phyloP scores from a whole-genome alignment of 1,140 invertebrate species.

The Parapsyche elsis region DNA sequence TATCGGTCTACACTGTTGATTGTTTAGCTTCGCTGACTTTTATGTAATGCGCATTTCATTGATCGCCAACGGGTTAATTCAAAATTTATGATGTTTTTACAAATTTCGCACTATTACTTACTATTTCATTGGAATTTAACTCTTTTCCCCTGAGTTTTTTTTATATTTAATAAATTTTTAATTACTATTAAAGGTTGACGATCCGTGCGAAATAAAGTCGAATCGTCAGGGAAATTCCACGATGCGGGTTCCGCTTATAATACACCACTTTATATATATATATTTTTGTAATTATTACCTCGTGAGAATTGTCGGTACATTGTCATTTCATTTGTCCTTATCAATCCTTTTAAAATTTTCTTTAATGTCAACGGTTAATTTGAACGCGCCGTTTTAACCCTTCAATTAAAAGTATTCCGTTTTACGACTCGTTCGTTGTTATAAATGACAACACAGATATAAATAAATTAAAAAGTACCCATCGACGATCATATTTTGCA shows the following conservation, averaged over 20 bases:
- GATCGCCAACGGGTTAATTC: not conserved
- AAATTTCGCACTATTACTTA: not conserved
- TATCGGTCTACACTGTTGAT: not conserved
- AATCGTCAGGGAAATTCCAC: not conserved
- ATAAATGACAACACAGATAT: too few relatives aligned
- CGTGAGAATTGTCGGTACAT: not conserved
- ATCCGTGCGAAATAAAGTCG: not conserved
- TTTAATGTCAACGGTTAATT: not conserved
- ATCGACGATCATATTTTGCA: too few relatives aligned
- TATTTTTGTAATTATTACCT: not conserved
- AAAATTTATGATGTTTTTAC: not conserved
- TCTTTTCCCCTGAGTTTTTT: too few relatives aligned
- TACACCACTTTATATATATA: not conserved
- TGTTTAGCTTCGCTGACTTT: not conserved
- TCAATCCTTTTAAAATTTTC: not conserved
- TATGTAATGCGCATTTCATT: not conserved
- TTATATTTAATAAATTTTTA: not conserved
- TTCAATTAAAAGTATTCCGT: too few relatives aligned
- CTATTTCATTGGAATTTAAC: too few relatives aligned
- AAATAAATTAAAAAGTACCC: too few relatives aligned
- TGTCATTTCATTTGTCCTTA: not conserved
- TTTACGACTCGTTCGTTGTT: too few relatives aligned
- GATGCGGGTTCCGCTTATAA: slow-evolving; percentile 26
- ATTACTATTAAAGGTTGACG: slow-evolving; percentile 19
- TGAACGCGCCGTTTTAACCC: too few relatives aligned